These are phyloP conservation scores for Clarias pachynema DNA, from an alignment of 2,797 vertebrate genomes.

Conservation along the genomic window DNA sequence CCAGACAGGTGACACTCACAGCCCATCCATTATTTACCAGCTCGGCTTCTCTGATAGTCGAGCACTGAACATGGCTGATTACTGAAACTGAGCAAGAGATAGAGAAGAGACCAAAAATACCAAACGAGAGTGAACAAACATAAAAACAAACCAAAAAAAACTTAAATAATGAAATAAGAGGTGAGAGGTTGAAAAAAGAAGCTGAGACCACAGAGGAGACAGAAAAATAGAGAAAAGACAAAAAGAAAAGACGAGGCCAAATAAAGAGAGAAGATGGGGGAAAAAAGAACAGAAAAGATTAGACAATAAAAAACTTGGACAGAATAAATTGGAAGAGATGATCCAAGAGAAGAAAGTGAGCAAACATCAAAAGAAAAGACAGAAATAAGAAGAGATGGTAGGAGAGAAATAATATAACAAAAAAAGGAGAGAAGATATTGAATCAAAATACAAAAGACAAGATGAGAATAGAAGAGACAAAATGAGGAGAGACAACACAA, in stretches of 20 bases:
- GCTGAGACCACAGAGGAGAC: neutral
- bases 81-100: constrained; percentile 50
- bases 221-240: neutral
- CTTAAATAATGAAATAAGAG: neutral
- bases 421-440: neutral
- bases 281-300: constrained; percentile 2
- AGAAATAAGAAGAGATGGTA: neutral
- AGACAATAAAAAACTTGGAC: neutral
- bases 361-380: neutral
- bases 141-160: neutral
- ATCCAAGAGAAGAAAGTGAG: neutral
- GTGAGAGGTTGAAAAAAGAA: neutral
- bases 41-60: constrained; percentile 25
- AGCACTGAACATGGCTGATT: constrained; percentile 56
- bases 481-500: neutral
- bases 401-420: constrained; percentile 2
- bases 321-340: neutral
- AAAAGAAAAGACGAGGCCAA: neutral
- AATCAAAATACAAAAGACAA: neutral
- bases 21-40: constrained; percentile 62
- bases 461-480: constrained; percentile 12
- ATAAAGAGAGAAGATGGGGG: neutral
- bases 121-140: neutral
- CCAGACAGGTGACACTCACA: constrained; percentile 60
- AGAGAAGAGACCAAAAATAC: neutral